Evolutionary conservation across 2,113 vertebrate species (phyloP).

Genomic region (Halcyon malimbica): DNA sequence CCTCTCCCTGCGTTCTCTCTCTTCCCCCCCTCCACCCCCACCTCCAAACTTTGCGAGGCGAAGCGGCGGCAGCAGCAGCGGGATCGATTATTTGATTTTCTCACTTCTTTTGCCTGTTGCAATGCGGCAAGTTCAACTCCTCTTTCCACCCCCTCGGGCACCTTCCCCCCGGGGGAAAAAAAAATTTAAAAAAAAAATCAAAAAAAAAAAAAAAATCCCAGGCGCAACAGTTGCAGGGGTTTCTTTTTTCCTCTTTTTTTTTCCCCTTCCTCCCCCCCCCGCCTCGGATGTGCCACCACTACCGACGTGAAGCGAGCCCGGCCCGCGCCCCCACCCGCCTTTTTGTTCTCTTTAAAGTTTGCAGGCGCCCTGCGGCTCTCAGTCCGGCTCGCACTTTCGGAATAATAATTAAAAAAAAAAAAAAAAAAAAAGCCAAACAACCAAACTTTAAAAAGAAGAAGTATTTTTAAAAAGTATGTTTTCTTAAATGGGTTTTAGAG

Average conservation of each 20-base stretch:
- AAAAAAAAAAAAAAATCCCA: not conserved
- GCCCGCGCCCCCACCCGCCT: conserved; percentile 44
- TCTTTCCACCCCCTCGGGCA: conserved; percentile 49
- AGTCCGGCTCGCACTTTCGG: conserved; percentile 69
- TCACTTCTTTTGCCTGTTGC: conserved; percentile 89
- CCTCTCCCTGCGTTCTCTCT: conserved; percentile 31
- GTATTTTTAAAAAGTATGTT: not conserved
- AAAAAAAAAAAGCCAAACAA: not conserved
- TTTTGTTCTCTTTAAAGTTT: conserved; percentile 75
- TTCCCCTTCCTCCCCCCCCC: no score
- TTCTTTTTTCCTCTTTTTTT: not conserved
- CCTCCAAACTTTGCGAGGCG: conserved; percentile 46
- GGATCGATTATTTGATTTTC: conserved; percentile 52
- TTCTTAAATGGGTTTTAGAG: not conserved
- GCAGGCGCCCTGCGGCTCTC: conserved; percentile 73
- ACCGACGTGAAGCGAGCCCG: conserved; percentile 41
- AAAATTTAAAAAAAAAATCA: no score
- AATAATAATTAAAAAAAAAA: not conserved
- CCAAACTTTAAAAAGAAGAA: not conserved
- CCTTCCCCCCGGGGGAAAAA: conserved; percentile 8
- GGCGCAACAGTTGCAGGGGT: not conserved
- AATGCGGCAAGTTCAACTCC: conserved; percentile 88
- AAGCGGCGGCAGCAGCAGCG: conserved; percentile 34
- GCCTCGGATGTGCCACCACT: conserved; percentile 41
- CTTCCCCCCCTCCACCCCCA: not conserved